Conservation (phyloP, 2,888 invertebrate genomes). For the Thymelicus acteon region DNA sequence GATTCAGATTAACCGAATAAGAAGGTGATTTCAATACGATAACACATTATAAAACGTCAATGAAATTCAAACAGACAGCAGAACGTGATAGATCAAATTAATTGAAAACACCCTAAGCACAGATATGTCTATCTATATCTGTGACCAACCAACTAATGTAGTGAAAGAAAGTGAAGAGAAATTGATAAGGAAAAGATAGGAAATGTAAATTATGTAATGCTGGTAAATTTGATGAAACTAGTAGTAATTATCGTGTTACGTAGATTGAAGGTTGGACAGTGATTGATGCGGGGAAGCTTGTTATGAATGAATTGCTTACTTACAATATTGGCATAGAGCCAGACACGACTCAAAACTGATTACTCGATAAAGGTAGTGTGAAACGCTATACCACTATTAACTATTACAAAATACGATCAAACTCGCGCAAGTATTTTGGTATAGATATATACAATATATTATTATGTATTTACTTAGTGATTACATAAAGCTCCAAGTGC, state of each 20-base stretch:
- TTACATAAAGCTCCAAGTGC: not conserved
- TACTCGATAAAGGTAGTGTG: slow-evolving; percentile 32
- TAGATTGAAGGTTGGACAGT: slow-evolving; percentile 52
- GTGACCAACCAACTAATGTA: not conserved
- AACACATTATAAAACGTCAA: no score
- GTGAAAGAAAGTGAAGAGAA: not conserved
- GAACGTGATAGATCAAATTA: no score
- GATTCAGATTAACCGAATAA: no score
- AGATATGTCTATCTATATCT: no score
- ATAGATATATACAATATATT: not conserved
- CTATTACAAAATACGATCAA: slow-evolving; percentile 7
- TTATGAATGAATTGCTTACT: slow-evolving; percentile 49
- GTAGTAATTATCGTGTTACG: slow-evolving; percentile 43
- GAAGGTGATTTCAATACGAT: no score
- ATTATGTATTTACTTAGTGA: not conserved
- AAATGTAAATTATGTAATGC: slow-evolving; percentile 10
- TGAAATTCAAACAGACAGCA: no score
- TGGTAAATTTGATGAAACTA: slow-evolving; percentile 34
- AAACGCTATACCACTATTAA: slow-evolving; percentile 23
- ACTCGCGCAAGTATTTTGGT: not conserved
- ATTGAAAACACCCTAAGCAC: not conserved
- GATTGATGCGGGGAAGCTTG: slow-evolving; percentile 58
- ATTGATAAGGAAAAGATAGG: not conserved
- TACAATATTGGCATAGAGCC: slow-evolving; percentile 54
- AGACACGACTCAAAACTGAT: slow-evolving; percentile 37